Evolutionary conservation across 2,113 vertebrate species (phyloP).

Genomic region (Pelmatolapia mariae): DNA sequence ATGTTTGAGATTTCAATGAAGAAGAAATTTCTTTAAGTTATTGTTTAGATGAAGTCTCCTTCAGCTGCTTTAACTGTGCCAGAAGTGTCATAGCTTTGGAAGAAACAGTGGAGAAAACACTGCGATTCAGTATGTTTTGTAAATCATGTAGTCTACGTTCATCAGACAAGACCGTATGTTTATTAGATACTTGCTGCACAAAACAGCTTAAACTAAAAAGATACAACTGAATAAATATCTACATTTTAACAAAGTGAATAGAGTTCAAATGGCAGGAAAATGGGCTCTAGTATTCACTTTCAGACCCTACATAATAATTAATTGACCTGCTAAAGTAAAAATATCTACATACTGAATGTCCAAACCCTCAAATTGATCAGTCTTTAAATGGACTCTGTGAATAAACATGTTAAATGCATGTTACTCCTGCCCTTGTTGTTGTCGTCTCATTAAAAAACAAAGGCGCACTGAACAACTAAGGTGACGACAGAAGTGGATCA

Average conservation of each 20-base stretch:
- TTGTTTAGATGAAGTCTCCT: background rate
- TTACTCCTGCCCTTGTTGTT: background rate
- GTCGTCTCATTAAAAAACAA: background rate
- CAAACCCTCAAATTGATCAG: background rate
- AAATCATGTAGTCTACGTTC: background rate
- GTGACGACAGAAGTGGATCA: background rate
- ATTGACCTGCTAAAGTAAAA: background rate
- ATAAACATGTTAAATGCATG: background rate
- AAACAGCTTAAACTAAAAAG: background rate
- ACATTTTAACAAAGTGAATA: background rate
- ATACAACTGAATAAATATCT: background rate
- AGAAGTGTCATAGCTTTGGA: background rate
- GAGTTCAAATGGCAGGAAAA: background rate
- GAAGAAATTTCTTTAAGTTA: background rate
- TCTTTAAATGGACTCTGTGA: background rate
- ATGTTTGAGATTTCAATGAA: background rate
- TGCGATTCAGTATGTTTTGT: background rate
- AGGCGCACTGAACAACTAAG: background rate
- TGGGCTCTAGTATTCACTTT: background rate
- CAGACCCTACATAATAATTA: background rate
- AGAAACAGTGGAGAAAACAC: background rate
- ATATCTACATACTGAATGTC: background rate
- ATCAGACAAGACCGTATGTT: background rate
- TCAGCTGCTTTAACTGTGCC: background rate
- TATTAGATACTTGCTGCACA: background rate